Evolutionary conservation across 2,797 vertebrate genomes (phyloP).

Genomic region (Otus scops): DNA sequence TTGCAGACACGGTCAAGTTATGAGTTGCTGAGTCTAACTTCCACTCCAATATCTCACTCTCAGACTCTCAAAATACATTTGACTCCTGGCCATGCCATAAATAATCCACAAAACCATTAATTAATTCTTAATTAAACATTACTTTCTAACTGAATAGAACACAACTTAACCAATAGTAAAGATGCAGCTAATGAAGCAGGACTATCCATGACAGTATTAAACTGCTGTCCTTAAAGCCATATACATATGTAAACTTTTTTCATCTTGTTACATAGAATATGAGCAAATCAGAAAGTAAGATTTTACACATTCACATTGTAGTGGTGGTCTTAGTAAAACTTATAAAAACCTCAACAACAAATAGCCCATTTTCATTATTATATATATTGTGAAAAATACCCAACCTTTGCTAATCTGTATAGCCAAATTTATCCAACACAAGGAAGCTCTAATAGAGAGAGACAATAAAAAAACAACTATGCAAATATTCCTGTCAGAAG

Average conservation of each 20-base stretch:
- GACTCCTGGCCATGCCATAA: not conserved
- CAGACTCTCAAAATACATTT: not conserved
- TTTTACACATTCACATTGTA: not conserved
- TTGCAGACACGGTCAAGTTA: not conserved
- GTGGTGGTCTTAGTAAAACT: not conserved
- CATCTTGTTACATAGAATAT: not conserved
- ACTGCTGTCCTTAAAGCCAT: not conserved
- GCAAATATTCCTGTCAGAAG: not conserved
- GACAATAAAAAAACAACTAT: not conserved
- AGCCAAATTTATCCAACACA: not conserved
- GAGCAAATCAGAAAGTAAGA: not conserved
- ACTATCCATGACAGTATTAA: not conserved
- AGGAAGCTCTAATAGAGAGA: not conserved
- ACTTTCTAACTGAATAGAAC: not conserved
- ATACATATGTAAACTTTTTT: not conserved
- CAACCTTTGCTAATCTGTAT: not conserved
- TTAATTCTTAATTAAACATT: not conserved
- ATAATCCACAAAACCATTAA: not conserved
- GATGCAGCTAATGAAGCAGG: not conserved
- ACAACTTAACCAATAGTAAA: not conserved
- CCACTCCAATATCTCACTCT: not conserved
- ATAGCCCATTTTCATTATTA: not conserved
- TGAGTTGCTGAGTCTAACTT: not conserved
- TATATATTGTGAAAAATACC: not conserved
- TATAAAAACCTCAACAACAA: not conserved